A percentile compares a stretch with the other conserved stretches of the same genome.
Conservation (phyloP, 1,140 invertebrate genomes). For the Matsumurasca onukii region DNA sequence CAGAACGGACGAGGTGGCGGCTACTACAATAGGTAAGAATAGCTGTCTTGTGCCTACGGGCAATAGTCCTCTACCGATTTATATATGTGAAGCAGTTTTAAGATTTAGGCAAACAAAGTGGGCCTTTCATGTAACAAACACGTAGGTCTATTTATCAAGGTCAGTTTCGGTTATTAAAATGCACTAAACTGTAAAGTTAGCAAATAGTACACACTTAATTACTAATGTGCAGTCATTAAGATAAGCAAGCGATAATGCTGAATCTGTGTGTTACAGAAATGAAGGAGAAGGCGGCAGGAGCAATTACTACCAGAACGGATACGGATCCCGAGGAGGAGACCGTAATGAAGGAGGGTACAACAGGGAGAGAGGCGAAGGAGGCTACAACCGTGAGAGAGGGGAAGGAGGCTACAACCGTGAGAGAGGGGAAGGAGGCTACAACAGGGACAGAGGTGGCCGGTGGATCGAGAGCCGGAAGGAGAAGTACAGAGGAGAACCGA, state of each 20-base stretch:
- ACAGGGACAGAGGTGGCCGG: background rate
- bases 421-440: background rate
- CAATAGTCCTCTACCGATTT: background rate
- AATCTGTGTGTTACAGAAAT: background rate
- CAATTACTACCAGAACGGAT: constrained; percentile 20
- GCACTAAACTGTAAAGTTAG: too few relatives aligned
- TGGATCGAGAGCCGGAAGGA: background rate
- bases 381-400: background rate
- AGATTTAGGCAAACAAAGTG: too few relatives aligned
- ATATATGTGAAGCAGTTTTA: background rate
- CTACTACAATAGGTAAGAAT: background rate
- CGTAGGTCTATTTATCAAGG: too few relatives aligned
- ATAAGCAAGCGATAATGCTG: background rate
- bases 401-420: too few relatives aligned
- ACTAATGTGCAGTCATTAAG: background rate
- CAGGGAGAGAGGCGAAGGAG: background rate
- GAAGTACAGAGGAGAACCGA: background rate
- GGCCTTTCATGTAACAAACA: too few relatives aligned
- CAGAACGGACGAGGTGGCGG: constrained; percentile 17
- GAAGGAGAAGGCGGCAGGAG: background rate
- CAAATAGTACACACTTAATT: too few relatives aligned
- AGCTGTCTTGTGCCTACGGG: background rate
- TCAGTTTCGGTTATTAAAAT: too few relatives aligned
- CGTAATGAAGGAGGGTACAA: background rate
- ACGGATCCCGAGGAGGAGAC: background rate